Evolutionary conservation across 2,888 invertebrate genomes (phyloP), one percentile per base, ranked within the genome.

Genomic region (Boloria euphrosyne): DNA sequence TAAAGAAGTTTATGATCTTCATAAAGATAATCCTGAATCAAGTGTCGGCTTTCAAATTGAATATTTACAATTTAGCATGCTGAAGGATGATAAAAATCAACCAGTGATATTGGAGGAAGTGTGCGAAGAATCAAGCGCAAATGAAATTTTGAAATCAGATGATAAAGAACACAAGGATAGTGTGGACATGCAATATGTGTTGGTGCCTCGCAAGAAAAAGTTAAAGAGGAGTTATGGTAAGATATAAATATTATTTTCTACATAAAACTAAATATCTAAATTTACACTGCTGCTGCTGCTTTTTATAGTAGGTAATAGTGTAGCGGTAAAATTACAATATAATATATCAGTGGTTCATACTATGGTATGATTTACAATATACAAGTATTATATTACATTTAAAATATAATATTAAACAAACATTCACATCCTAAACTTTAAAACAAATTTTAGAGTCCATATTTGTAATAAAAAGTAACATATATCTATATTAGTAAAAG

Each of bases 21-120:
- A 92, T 54, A 90, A 87, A 69, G 84, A 84, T n/a, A 86, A 84
- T 66, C 80, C 85, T 0, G 86, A 89, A 22, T 80, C 84, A 6
- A 80, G 82, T 0, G 84, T 89, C 0, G 89, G 90, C 3, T 92
- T 88, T 68, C 87, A 85, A 53, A 90, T 92, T 43, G 90, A 90
- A 70, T 90, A 90, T 68, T 76, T 91, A 5, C 83, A 89, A 66
- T 75, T 89, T 17, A 87, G 86, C 72, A 79, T 83, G 63, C 69
- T 86, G 69, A 87, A 87, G 70, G 85, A 84, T 38, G 83, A 83
- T 3, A 83, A 65, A 65, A 82, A 10, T 0, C 77, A 86, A 52
- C 81, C 88, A 0, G 78, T 89, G 2, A 80, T 85, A 27, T 71
- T 90, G 2, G 84, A 80, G 4, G 86, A 88, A 55, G 80, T 85